Evolutionary conservation across 2,888 invertebrate genomes (phyloP), one percentile per base, ranked within the genome.

Genomic region (Nycteola revayana): DNA sequence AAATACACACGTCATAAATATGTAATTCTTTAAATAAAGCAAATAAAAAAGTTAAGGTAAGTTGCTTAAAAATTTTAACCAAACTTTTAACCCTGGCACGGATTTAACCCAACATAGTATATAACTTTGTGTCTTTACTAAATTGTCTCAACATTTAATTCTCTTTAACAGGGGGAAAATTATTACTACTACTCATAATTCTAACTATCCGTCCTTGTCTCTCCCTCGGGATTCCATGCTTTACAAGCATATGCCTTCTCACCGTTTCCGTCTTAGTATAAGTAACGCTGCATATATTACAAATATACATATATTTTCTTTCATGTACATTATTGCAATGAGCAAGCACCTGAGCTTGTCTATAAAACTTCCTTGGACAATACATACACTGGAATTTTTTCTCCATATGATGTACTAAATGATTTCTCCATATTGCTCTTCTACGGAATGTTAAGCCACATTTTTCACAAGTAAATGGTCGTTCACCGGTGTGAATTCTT

Each of bases 391-490:
- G 75, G 0, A 76, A 46, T 0, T 62, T 75, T 33, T 84, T 88
- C 11, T 87, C 86, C 1, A 58, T 59, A 30, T 88, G 87, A 25
- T 70, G 66, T n/a, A 78, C 49, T n/a, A 78, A 48, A 51, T 88
- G 88, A 9, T 81, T 83, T n/a, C 53, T 75, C 75, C 80, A 85
- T 25, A 85, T 75, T 0, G 72, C 75, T 32, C 67, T 60, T 35
- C 85, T 60, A 0, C 83, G 71, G 59, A 87, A 88, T 0, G 83
- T 85, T 1, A 84, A 39, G 0, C 86, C 86, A 9, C 88, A 88
- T 38, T 80, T 75, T 1, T 86, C 85, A 45, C 88, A 88, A 0
- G 83, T 66, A 18, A 78, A 87, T 0, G 88, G 88, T 10, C 87
- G 41, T 38, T 87, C 87, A 0, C 86, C 87, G 0, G 86, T 78